Conservation (phyloP, 2,113 vertebrate genomes). For the Ictidomys tridecemlineatus region DNA sequence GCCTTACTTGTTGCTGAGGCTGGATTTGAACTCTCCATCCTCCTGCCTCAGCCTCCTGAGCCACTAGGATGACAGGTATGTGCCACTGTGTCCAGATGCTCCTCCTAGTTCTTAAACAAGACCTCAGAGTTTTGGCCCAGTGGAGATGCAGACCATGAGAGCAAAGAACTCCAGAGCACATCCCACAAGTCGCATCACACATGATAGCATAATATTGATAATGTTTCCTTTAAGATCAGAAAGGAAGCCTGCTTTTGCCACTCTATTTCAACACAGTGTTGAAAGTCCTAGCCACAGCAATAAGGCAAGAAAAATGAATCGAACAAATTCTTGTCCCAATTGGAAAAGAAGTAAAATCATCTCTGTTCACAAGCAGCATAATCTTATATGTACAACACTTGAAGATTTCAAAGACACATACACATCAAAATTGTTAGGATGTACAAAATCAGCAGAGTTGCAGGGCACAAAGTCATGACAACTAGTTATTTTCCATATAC, state of each 20-base stretch:
- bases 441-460: neutral
- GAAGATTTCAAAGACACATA: neutral
- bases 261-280: neutral
- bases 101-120: neutral
- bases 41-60: no score
- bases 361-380: neutral
- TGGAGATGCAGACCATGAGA: no score
- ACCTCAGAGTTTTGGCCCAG: neutral
- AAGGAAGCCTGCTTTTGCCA: neutral
- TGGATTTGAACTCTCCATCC: no score
- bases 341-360: constrained; percentile 13
- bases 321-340: neutral
- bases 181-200: neutral
- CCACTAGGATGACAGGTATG: no score
- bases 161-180: neutral
- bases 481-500: neutral
- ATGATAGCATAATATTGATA: neutral
- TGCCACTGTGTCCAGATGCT: no score
- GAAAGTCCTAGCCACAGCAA: neutral
- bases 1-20: no score
- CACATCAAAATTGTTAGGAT: neutral
- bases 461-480: neutral
- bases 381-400: neutral
- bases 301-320: neutral
- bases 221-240: no score